Evolutionary conservation across 2,113 vertebrate species (phyloP), one percentile per base, ranked within the genome.

Genomic region (Ondatra zibethicus): DNA sequence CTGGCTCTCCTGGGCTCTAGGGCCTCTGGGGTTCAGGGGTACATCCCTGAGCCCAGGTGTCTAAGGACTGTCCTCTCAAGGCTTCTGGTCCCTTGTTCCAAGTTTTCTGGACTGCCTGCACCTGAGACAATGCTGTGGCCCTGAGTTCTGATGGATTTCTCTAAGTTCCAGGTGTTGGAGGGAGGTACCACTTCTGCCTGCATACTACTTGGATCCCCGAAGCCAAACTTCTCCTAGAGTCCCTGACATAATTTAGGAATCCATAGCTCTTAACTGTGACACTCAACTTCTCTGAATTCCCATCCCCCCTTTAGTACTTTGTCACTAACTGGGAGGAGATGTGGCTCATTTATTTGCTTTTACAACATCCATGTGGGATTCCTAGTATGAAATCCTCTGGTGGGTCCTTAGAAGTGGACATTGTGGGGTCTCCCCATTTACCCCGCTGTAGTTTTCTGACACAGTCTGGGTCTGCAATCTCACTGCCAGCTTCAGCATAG

Each of bases 401-500:
- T 66, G 65, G 73, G 25, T n/a, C 17, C 52, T 91, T 68, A 36
- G 77, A 55, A 63, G 68, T 82, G 42, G 85, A 58, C 31, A 16
- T 33, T 11, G 19, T 13, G n/a, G 19, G 45, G 33, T 52, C n/a
- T 50, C n/a, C 29, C 25, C n/a, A 36, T 80, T 36, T 39, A 31
- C 50, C 68, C 50, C 36, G 5, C 10, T 39, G n/a, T 6, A 36
- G 82, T 58, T 47, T 89, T n/a, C 78, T 66, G 84, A 65, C 93
- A 50, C 3, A 65, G 58, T n/a, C 58, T 88, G 82, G 63, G 55
- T 55, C 33, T 39, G 86, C 16, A 58, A 70, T 90, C 72, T 96
- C 90, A 82, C 3, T 73, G 93, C 76, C 36, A 80, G 82, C 88
- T 82, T 91, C 47, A 85, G 81, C 61, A 78, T 36, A 94, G 81